Percentiles rank a stretch among this genome's conserved stretches.
phyloP scores from a whole-genome alignment of 2,797 vertebrate species.

The Cetoscarus ocellatus region DNA sequence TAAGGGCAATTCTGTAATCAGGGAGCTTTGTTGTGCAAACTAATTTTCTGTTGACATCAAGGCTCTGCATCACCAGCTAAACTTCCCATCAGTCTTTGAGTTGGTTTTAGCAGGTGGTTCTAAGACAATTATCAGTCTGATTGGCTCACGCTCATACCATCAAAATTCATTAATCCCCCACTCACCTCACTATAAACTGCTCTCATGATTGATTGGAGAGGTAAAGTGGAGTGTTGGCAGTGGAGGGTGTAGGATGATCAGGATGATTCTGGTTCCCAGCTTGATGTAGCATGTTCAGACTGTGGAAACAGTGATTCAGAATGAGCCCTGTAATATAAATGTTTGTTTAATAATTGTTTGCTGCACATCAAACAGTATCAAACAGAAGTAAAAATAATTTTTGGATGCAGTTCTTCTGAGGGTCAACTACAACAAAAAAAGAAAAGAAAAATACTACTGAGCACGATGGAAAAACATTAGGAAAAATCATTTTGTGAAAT shows the following conservation, averaged over 20 bases:
- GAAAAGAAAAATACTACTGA: no score
- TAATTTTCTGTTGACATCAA: constrained; percentile 44
- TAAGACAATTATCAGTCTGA: constrained; percentile 29
- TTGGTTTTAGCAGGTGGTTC: constrained; percentile 56
- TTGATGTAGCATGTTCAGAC: constrained; percentile 9
- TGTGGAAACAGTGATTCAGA: constrained; percentile 17
- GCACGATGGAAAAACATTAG: no score
- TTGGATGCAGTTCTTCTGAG: no score
- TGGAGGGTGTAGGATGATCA: constrained; percentile 28
- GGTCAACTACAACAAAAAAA: no score
- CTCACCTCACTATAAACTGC: constrained; percentile 40
- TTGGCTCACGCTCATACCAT: constrained; percentile 20
- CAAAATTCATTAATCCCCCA: constrained; percentile 22
- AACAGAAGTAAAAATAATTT: neutral
- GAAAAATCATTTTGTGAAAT: no score
- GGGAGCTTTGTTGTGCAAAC: constrained; percentile 58
- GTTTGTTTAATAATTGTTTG: constrained; percentile 4
- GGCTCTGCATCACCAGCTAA: constrained; percentile 26
- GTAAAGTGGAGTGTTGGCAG: constrained; percentile 28
- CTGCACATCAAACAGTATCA: neutral
- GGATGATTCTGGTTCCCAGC: constrained; percentile 1
- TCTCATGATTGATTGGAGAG: constrained; percentile 37
- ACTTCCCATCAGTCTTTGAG: constrained; percentile 27
- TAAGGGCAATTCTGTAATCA: constrained; percentile 60
- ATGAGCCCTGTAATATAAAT: constrained; percentile 17